phyloP scores from a whole-genome alignment of 2,113 vertebrate genomes.

The Crypturellus undulatus region DNA sequence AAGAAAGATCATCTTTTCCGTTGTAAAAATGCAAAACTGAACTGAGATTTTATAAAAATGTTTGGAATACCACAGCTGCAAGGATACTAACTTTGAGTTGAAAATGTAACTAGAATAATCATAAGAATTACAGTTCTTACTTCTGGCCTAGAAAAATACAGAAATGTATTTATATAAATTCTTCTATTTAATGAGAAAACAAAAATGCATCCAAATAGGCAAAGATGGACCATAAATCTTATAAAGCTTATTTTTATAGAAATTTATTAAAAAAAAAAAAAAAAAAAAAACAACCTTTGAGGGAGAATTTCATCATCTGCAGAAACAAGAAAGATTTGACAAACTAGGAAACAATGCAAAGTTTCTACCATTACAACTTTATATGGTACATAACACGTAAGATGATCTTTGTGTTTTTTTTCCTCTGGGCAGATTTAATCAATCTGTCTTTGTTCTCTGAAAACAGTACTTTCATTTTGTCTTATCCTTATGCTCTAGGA shows the following conservation, averaged over 20 bases:
- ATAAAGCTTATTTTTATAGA: not conserved
- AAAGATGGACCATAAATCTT: not conserved
- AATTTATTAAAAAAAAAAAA: not conserved
- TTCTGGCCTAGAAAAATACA: not conserved
- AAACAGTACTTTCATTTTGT: not conserved
- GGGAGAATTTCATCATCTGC: not conserved
- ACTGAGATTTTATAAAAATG: not conserved
- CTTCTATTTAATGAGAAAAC: not conserved
- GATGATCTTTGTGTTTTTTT: not conserved
- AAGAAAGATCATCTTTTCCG: not conserved
- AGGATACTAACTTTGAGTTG: not conserved
- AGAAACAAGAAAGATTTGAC: not conserved
- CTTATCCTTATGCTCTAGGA: not conserved
- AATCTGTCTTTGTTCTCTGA: not conserved
- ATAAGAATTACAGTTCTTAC: not conserved
- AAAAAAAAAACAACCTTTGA: not conserved
- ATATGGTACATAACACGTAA: rapidly evolving
- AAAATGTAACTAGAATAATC: not conserved
- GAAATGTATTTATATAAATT: not conserved
- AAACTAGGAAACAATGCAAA: not conserved
- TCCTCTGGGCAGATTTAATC: not conserved
- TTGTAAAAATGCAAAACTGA: not conserved
- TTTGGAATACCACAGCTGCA: not conserved
- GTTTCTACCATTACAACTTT: not conserved
- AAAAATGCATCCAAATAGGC: not conserved